Evolutionary conservation across 2,888 invertebrate genomes (phyloP).

Genomic region (Synergus gifuensis): DNA sequence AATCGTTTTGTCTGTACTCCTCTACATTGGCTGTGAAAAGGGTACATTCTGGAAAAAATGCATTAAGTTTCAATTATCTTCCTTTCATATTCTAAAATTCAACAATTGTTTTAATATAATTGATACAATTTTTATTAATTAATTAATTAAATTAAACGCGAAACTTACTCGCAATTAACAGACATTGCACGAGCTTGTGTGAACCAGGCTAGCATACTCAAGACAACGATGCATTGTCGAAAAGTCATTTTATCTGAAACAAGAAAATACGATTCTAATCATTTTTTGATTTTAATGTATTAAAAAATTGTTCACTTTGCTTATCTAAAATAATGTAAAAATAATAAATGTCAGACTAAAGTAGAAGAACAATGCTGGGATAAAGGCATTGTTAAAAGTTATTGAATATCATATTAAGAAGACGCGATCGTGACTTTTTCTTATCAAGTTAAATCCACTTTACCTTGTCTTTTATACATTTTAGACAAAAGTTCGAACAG

Average conservation of each 20-base stretch:
- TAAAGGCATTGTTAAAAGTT: neutral
- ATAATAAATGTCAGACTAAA: neutral
- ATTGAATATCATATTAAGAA: neutral
- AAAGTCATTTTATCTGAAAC: constrained; percentile 63
- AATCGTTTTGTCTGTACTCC: constrained; percentile 64
- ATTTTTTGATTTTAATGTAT: neutral
- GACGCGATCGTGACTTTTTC: neutral
- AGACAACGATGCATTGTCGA: constrained; percentile 60
- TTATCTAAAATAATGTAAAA: too few relatives aligned
- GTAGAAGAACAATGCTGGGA: neutral
- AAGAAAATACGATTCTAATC: constrained; percentile 20
- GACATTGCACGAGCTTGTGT: constrained; percentile 56
- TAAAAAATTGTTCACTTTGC: too few relatives aligned
- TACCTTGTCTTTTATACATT: neutral
- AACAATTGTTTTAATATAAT: neutral
- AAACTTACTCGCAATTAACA: constrained; percentile 66
- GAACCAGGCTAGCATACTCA: constrained; percentile 63
- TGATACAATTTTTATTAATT: neutral
- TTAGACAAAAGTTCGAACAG: neutral
- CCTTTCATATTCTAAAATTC: neutral
- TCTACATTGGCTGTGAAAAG: constrained; percentile 63
- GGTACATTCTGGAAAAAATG: constrained; percentile 57
- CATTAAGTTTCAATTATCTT: neutral
- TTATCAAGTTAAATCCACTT: neutral
- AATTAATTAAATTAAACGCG: neutral